Percentiles rank a stretch among this genome's conserved stretches.
Evolutionary conservation across 2,113 vertebrate genomes (phyloP).

Genomic region (Speoplatyrhinus poulsoni): DNA sequence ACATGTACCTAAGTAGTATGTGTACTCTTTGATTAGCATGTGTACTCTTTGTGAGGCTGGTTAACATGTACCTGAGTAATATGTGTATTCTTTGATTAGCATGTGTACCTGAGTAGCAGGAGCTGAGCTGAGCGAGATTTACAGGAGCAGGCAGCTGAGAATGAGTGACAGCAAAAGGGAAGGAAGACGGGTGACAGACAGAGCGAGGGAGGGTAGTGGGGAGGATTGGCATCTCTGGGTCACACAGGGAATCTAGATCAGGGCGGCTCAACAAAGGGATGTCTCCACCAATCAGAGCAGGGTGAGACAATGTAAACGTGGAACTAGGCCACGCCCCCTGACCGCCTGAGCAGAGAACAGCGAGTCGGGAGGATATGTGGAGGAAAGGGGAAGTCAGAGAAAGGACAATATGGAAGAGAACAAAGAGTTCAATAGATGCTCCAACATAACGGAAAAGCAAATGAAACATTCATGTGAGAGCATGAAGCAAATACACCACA

Average conservation of each 20-base stretch:
- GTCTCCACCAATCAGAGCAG: conserved; percentile 18
- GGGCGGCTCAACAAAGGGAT: conserved; percentile 72
- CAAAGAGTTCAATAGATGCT: neutral
- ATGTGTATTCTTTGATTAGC: no score
- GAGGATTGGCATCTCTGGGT: conserved; percentile 46
- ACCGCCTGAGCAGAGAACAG: conserved; percentile 35
- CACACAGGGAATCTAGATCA: conserved; percentile 78
- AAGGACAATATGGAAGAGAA: neutral
- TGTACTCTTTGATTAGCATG: no score
- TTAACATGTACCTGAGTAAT: neutral
- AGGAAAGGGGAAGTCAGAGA: neutral
- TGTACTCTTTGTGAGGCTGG: neutral
- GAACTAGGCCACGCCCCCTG: conserved; percentile 19
- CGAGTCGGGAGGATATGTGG: neutral
- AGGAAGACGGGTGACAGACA: conserved; percentile 29
- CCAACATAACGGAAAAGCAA: neutral
- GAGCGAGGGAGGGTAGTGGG: conserved; percentile 30
- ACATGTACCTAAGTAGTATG: no score
- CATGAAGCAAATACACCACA: neutral
- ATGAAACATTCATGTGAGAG: neutral
- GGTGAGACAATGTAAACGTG: conserved; percentile 6
- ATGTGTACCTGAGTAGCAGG: conserved; percentile 63
- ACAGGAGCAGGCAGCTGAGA: conserved; percentile 24
- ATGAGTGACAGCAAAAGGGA: conserved; percentile 17
- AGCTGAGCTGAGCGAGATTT: conserved; percentile 28